A percentile compares a stretch with the other conserved stretches of the same genome.
These are phyloP conservation scores for Buathra laborator DNA, from an alignment of 2,888 invertebrate genomes.

Conservation along the genomic window DNA sequence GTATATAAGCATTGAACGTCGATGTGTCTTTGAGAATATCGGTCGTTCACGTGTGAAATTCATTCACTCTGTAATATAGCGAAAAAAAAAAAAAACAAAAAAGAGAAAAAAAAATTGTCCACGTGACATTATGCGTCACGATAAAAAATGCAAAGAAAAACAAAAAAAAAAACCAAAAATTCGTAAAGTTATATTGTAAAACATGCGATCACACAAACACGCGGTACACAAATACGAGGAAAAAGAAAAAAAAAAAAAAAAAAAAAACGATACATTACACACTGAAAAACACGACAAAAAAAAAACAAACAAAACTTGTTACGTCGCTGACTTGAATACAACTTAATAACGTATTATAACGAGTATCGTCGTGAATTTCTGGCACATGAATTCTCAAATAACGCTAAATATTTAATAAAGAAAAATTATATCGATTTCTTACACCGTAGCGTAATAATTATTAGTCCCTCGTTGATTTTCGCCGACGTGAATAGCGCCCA, in stretches of 20 bases:
- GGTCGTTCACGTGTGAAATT: conserved; percentile 54
- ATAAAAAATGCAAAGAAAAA: conserved; percentile 42
- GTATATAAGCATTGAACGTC: conserved; percentile 61
- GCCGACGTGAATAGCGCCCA: too few relatives aligned
- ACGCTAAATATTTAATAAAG: conserved; percentile 67
- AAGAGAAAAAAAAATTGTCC: conserved; percentile 21
- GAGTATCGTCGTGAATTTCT: conserved; percentile 68
- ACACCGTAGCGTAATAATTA: conserved; percentile 53
- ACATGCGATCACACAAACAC: conserved; percentile 30
- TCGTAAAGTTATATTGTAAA: conserved; percentile 51
- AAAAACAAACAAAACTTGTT: conserved; percentile 33
- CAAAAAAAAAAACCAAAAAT: conserved; percentile 15
- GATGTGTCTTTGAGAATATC: conserved; percentile 59
- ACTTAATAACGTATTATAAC: conserved; percentile 58
- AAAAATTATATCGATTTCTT: conserved; percentile 65
- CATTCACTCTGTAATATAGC: conserved; percentile 62
- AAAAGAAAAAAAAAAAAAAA: conserved; percentile 10
- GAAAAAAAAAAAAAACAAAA: too few relatives aligned
- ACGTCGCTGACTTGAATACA: conserved; percentile 63
- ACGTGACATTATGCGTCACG: conserved; percentile 63
- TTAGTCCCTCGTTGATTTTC: background rate
- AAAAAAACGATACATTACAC: background rate
- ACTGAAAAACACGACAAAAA: background rate
- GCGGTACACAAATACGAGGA: conserved; percentile 2
- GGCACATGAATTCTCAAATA: conserved; percentile 72